These are phyloP conservation scores for Cottoperca gobio DNA, from an alignment of 2,797 vertebrate species.

Conservation along the genomic window DNA sequence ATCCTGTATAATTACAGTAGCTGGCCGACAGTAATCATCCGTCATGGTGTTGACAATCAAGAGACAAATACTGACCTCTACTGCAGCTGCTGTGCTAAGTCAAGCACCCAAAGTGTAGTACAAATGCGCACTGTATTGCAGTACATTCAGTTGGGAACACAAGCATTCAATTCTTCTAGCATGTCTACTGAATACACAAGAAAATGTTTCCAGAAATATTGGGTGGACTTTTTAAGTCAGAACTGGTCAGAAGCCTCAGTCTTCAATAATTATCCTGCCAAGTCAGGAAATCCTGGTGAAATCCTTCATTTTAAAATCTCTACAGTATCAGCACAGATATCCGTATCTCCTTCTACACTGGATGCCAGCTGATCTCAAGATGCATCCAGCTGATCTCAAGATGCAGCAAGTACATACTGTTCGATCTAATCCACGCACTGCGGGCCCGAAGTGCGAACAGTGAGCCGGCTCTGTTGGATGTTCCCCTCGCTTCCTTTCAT, in stretches of 20 bases:
- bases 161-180: not conserved
- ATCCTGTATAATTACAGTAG: not conserved
- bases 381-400: too few species aligned
- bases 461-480: not conserved
- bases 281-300: not conserved
- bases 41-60: not conserved
- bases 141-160: not conserved
- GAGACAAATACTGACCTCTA: constrained; percentile 53
- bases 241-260: not conserved
- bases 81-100: constrained; percentile 17
- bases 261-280: not conserved
- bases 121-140: not conserved
- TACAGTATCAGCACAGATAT: not conserved
- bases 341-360: not conserved
- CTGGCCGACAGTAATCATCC: not conserved
- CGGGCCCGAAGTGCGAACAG: not conserved
- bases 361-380: not conserved
- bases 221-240: not conserved
- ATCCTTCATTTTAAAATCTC: not conserved
- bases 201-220: not conserved
- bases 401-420: not conserved
- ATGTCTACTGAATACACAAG: not conserved
- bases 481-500: constrained; percentile 13
- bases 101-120: not conserved
- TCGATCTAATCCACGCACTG: not conserved